These are phyloP conservation scores for Pionites leucogaster DNA, from an alignment of 2,113 vertebrate species.

Conservation along the genomic window DNA sequence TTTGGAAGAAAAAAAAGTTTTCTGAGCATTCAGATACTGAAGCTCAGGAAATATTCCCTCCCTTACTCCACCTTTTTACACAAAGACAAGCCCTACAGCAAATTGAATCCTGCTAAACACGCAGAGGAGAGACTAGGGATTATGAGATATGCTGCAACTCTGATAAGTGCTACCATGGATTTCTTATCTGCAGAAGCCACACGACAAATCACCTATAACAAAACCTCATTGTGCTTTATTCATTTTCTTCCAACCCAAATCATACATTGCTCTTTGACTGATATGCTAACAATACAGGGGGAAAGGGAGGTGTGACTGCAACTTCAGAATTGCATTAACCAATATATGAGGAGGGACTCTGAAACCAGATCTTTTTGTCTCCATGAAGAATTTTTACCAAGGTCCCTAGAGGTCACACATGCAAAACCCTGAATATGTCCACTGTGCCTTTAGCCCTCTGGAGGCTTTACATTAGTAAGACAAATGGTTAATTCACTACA, in stretches of 20 bases:
- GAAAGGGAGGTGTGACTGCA: not conserved
- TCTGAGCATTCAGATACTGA: not conserved
- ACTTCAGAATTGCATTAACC: not conserved
- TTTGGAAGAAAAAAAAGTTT: not conserved
- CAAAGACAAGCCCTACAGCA: not conserved
- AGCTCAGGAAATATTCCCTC: not conserved
- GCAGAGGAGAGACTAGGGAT: not conserved
- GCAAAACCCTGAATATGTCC: not conserved
- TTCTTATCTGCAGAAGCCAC: not conserved
- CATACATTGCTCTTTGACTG: not conserved
- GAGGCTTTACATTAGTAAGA: slow-evolving; percentile 63
- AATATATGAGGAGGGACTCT: not conserved
- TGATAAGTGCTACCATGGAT: not conserved
- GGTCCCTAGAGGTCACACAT: not conserved
- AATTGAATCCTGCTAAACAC: not conserved
- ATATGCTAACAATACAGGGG: not conserved
- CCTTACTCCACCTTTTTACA: not conserved
- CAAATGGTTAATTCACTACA: slow-evolving; percentile 64
- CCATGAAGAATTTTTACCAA: not conserved
- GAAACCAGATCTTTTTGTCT: not conserved
- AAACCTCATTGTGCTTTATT: not conserved
- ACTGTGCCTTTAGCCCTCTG: not conserved
- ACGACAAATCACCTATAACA: slow-evolving; percentile 3
- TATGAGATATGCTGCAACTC: not conserved
- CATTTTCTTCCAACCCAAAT: not conserved